Base-by-base conservation (phyloP, 2,888 invertebrate genomes). In the Bimastos eiseni region DNA sequence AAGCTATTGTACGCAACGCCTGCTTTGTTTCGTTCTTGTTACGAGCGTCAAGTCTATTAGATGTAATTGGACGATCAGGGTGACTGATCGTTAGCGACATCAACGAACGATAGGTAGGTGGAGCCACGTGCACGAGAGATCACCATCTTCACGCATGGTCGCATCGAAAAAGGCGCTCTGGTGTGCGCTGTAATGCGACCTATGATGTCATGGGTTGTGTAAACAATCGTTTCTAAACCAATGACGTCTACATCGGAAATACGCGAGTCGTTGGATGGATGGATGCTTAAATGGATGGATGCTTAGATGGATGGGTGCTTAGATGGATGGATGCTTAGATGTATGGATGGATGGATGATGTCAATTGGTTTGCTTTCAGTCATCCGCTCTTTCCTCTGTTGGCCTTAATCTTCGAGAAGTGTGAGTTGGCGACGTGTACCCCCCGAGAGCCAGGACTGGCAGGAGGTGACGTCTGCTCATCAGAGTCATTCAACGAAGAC, bases 401-500 rank as follows among this genome's bases (percentile, higher is more conserved):
- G 96, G 98, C 99, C 94, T 97, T 99, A 95, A 98, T 99, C 96
- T 99, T 99, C 96, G 99, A 99, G 96, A 99, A 99, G 96, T 99
- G 99, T 96, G 99, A 99, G 96, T 96, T 99, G 96, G 99, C 99
- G 95, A 99, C 99, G 95, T 99, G 99, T 96, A 99, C 99, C 95
- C 99, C 99, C 92, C 96, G 99, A 93, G 99, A 99, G 96, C 95
- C 98, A 97, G 90, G 95, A 33, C 90, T 93, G 38, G 93, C 93
- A 19, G 93, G 93, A 5, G 92, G 92, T 92, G 99, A 99, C 96
- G 99, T 99, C 93, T 99, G 99, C 96, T 99, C 99, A 94, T 99
- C 99, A 93, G 99, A 99, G 96, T 99, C 99, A 95, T 99, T 99
- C 97, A 99, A 99, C 96, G 99, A 99, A 96, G 99, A 99, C 96